A percentile compares a stretch with the other conserved stretches of the same genome.
Evolutionary conservation across 2,888 invertebrate species (phyloP).

Genomic region (Ichneumoninae sp.): DNA sequence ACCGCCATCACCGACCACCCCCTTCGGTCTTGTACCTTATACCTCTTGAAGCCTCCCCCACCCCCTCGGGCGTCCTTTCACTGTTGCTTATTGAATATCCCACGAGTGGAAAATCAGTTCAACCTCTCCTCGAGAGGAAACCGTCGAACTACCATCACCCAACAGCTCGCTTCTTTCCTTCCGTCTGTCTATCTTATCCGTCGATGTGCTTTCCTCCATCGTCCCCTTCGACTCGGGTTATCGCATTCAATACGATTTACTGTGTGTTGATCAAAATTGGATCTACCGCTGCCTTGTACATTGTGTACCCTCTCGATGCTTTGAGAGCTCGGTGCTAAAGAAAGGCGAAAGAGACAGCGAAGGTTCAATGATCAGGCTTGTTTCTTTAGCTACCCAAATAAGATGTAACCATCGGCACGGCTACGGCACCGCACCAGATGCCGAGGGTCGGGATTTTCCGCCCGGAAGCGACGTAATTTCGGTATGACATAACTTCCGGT

Average conservation of each 20-base stretch:
- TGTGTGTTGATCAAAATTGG: slow-evolving; percentile 79
- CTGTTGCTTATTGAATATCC: slow-evolving; percentile 83
- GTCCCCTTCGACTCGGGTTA: slow-evolving; percentile 74
- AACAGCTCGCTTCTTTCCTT: slow-evolving; percentile 50
- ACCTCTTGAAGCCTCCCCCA: slow-evolving; percentile 59
- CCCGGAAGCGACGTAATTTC: too few relatives aligned
- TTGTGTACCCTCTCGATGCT: not conserved
- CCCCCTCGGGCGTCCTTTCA: slow-evolving; percentile 77
- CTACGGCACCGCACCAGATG: too few relatives aligned
- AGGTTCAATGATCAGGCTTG: not conserved
- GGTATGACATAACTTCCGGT: too few relatives aligned
- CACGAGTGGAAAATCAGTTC: slow-evolving; percentile 71
- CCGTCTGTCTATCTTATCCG: slow-evolving; percentile 64
- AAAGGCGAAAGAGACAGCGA: not conserved
- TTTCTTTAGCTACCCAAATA: not conserved
- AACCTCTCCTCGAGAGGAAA: slow-evolving; percentile 62
- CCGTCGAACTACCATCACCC: slow-evolving; percentile 59
- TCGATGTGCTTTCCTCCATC: slow-evolving; percentile 52
- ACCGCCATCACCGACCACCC: slow-evolving; percentile 1
- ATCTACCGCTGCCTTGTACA: slow-evolving; percentile 63
- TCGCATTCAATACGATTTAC: slow-evolving; percentile 78
- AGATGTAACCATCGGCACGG: not conserved
- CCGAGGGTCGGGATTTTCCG: too few relatives aligned
- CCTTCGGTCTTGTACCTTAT: slow-evolving; percentile 13
- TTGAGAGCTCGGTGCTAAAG: not conserved